phyloP scores from a whole-genome alignment of 2,113 vertebrate species.

The Columba janthina region DNA sequence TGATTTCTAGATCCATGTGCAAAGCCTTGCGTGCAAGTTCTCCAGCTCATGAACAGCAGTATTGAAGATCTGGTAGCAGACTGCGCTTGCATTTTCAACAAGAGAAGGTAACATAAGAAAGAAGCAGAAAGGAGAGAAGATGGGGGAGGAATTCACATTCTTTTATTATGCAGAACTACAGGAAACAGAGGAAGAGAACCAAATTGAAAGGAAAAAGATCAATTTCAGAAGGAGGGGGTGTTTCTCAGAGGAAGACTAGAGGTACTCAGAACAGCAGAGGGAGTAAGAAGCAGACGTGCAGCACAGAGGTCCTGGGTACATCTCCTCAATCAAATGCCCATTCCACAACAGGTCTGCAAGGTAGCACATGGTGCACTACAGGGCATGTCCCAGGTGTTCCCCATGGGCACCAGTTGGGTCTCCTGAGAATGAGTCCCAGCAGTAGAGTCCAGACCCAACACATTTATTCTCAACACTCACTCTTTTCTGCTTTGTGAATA shows the following conservation, averaged over 20 bases:
- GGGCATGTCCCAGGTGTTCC: neutral
- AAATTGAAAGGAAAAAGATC: neutral
- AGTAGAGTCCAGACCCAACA: neutral
- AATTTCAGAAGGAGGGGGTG: neutral
- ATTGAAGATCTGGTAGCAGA: neutral
- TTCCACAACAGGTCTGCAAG: neutral
- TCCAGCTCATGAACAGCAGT: neutral
- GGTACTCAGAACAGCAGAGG: neutral
- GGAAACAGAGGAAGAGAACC: neutral
- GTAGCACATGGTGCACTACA: neutral
- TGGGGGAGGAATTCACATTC: neutral
- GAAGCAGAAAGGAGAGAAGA: neutral
- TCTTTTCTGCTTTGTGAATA: neutral
- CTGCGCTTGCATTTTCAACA: neutral
- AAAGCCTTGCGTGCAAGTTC: neutral
- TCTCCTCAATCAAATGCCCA: neutral
- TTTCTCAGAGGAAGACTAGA: neutral
- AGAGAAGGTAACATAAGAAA: neutral
- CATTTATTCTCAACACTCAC: neutral
- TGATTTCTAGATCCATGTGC: neutral
- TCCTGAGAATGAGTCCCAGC: neutral
- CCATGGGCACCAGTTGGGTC: rapidly evolving
- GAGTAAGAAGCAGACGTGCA: neutral
- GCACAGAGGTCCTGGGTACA: neutral
- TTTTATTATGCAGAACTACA: neutral